Percentiles rank a stretch among this genome's conserved stretches.
phyloP scores from a whole-genome alignment of 2,888 invertebrate genomes.

The Tiliacea aurago region DNA sequence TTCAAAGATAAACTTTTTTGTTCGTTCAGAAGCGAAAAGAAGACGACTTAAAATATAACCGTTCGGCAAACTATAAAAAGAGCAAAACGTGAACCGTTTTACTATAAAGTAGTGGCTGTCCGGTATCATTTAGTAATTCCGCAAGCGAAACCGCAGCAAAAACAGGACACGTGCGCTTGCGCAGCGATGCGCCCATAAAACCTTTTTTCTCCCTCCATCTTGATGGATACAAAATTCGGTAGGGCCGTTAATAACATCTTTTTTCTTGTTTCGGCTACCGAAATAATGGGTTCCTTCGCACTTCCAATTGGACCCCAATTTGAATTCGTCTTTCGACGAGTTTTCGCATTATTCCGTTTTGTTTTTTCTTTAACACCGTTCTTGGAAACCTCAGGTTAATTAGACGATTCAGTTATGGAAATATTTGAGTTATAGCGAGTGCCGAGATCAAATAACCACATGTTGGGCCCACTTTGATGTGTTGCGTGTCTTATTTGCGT shows the following conservation, averaged over 20 bases:
- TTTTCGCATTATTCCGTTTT: conserved; percentile 75
- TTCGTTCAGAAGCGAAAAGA: not conserved
- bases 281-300: conserved; percentile 81
- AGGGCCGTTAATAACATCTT: conserved; percentile 76
- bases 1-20: conserved; percentile 18
- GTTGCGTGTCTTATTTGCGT: conserved; percentile 56
- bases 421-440: conserved; percentile 65
- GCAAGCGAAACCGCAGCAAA: conserved; percentile 64
- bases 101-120: conserved; percentile 53
- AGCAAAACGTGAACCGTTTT: conserved; percentile 50
- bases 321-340: conserved; percentile 75
- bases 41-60: conserved; percentile 28
- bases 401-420: conserved; percentile 62
- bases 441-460: conserved; percentile 60
- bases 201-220: conserved; percentile 61
- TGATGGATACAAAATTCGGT: conserved; percentile 75
- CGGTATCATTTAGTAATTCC: conserved; percentile 66
- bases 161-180: conserved; percentile 67
- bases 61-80: conserved; percentile 31
- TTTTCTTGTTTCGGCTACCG: conserved; percentile 79
- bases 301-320: conserved; percentile 79
- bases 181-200: conserved; percentile 65
- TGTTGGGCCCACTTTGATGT: conserved; percentile 58
- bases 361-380: conserved; percentile 68
- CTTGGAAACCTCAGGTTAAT: conserved; percentile 75